Evolutionary conservation across 2,113 vertebrate species (phyloP).

Genomic region (Hemiprocne comata): DNA sequence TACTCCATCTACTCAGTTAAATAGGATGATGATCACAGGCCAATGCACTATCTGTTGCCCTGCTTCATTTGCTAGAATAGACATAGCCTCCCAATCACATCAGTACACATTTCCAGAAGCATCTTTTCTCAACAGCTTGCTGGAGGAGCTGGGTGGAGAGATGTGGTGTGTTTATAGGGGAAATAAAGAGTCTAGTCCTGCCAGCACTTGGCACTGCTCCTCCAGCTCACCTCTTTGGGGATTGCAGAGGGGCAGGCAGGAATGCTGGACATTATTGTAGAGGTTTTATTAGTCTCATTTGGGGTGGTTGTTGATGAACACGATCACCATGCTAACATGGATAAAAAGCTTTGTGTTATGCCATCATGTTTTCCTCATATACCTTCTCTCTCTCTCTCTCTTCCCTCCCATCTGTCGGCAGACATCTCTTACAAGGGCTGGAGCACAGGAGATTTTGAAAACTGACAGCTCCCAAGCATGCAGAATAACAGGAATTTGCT

Average conservation of each 20-base stretch:
- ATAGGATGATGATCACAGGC: background rate
- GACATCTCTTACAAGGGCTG: background rate
- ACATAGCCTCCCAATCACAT: background rate
- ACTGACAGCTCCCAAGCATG: background rate
- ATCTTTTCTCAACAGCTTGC: constrained; percentile 39
- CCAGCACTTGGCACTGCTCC: background rate
- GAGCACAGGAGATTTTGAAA: background rate
- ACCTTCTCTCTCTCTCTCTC: background rate
- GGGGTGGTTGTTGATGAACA: background rate
- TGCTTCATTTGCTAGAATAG: background rate
- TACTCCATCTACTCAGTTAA: background rate
- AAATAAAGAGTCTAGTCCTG: background rate
- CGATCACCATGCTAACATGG: rapidly evolving
- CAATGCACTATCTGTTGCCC: background rate
- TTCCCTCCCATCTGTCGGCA: background rate
- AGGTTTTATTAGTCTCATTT: background rate
- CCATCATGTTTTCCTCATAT: background rate
- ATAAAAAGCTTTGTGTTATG: background rate
- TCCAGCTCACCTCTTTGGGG: background rate
- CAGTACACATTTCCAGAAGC: background rate
- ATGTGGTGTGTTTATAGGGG: background rate
- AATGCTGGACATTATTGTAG: background rate
- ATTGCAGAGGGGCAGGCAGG: background rate
- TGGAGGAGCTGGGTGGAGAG: background rate
- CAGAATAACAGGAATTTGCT: background rate